Percentiles rank a stretch among this genome's conserved stretches.
These are phyloP conservation scores for Selene dorsalis DNA, from an alignment of 2,797 vertebrate genomes.

Conservation along the genomic window DNA sequence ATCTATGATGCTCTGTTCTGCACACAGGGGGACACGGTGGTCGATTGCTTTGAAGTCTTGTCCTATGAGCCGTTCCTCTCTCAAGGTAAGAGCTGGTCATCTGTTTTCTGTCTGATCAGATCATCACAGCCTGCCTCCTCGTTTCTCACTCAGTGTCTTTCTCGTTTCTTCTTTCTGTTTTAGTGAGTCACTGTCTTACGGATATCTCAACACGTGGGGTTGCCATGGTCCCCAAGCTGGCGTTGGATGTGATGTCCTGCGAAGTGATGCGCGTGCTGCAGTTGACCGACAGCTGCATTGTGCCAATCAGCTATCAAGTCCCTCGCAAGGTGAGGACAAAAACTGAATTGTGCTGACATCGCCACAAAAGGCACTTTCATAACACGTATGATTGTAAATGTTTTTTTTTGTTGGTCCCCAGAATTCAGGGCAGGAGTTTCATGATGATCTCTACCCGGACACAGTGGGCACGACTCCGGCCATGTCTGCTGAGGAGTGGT, in stretches of 20 bases:
- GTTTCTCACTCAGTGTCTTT: background rate
- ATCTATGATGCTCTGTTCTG: conserved; percentile 13
- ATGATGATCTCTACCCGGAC: conserved; percentile 92
- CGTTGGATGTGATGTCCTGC: conserved; percentile 88
- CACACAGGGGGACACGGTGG: conserved; percentile 88
- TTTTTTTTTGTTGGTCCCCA: conserved; percentile 5
- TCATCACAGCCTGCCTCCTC: background rate
- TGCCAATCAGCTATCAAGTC: conserved; percentile 92
- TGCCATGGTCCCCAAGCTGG: conserved; percentile 86
- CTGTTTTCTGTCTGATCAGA: background rate
- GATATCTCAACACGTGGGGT: conserved; percentile 86
- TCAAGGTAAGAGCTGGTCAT: conserved; percentile 82
- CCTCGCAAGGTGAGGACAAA: conserved; percentile 90
- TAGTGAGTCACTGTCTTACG: conserved; percentile 91
- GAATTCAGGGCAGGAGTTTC: conserved; percentile 88
- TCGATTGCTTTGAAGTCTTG: conserved; percentile 90
- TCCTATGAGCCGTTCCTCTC: conserved; percentile 83
- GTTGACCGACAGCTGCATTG: conserved; percentile 87
- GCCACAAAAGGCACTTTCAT: background rate
- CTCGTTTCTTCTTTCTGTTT: background rate
- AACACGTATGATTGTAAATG: no score
- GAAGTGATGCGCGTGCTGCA: conserved; percentile 93
- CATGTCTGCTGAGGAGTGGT: conserved; percentile 87
- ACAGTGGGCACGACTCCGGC: conserved; percentile 84
- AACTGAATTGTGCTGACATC: background rate